Base-by-base conservation (phyloP, 2,888 invertebrate genomes). In the Coleophora deauratella region DNA sequence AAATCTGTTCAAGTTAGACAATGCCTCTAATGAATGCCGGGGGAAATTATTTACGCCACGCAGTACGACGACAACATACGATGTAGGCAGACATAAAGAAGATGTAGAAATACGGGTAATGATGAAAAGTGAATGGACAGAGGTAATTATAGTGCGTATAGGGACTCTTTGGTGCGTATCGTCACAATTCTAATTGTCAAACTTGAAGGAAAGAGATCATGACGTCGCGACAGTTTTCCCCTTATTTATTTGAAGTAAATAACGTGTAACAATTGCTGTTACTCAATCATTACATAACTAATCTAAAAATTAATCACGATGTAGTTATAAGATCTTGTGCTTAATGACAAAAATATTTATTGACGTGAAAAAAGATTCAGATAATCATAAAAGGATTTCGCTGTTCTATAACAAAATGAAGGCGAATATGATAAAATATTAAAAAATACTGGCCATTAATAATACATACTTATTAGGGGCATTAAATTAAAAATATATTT, bases 31-130 rank as follows among this genome's bases (percentile, higher is more conserved):
- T 80, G 77, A 80, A 75, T 55, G 64, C 57, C 52, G 71, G 68
- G 67, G 65, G 66, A 72, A 78, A 84, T 84, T 82, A 84, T 84
- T 80, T 81, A 80, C 82, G 85, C 78, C 74, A 81, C 72, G 72
- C 55, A 69, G 60, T 62, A 63, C 56, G 67, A 66, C 63, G 64
- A 66, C 63, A 61, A 53, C 67, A 62, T 66, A 67, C 66, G 62
- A 72, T 72, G 67, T 66, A 67, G 62, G 54, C 61, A 64, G 62
- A 68, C 61, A 71, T 72, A 71, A 72, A 75, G 71, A 77, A 75
- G 77, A 81, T 72, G 67, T 77, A 72, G 77, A 74, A 74, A 73
- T 80, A 71, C 67, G 65, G 57, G 75, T 77, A 79, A 79, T 69
- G 75, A 77, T 68, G 69, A 72, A 75, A 81, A 82, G 79, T 76